A percentile compares a stretch with the other conserved stretches of the same genome.
These are phyloP conservation scores for Orcinus orca DNA, from an alignment of 2,113 vertebrate species.

Conservation along the genomic window DNA sequence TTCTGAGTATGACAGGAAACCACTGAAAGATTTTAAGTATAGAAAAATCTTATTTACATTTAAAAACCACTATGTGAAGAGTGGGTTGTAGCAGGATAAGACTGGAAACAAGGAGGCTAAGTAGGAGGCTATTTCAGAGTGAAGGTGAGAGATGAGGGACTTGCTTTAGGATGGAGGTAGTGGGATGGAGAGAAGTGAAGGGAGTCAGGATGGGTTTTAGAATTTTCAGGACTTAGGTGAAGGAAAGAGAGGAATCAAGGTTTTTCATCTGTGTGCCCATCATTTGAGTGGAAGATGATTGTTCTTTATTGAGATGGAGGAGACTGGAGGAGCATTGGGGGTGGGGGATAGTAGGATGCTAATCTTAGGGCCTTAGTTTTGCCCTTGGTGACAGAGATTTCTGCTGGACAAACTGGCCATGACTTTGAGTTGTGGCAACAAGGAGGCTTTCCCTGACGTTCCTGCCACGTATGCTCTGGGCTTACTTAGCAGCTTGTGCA, in stretches of 20 bases:
- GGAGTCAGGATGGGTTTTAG: neutral
- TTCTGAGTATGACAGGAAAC: neutral
- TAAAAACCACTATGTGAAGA: neutral
- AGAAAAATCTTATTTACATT: neutral
- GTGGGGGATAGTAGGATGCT: neutral
- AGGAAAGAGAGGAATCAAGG: neutral
- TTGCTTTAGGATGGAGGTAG: neutral
- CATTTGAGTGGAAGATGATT: neutral
- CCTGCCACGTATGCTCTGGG: rapidly evolving
- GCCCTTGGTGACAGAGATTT: neutral
- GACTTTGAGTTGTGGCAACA: neutral
- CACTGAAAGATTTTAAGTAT: neutral
- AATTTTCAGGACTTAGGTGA: neutral
- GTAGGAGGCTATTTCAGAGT: neutral
- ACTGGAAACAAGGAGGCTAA: neutral
- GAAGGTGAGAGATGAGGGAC: neutral
- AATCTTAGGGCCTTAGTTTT: neutral
- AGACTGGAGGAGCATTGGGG: neutral
- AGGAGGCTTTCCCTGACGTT: neutral
- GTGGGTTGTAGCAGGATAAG: neutral
- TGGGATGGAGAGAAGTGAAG: neutral
- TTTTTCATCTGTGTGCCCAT: neutral
- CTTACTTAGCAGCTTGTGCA: neutral
- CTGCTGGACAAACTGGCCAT: neutral
- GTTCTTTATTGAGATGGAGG: neutral